A percentile compares a stretch with the other conserved stretches of the same genome.
These are phyloP conservation scores for Oryzias curvinotus DNA, from an alignment of 2,113 vertebrate genomes.

Conservation along the genomic window DNA sequence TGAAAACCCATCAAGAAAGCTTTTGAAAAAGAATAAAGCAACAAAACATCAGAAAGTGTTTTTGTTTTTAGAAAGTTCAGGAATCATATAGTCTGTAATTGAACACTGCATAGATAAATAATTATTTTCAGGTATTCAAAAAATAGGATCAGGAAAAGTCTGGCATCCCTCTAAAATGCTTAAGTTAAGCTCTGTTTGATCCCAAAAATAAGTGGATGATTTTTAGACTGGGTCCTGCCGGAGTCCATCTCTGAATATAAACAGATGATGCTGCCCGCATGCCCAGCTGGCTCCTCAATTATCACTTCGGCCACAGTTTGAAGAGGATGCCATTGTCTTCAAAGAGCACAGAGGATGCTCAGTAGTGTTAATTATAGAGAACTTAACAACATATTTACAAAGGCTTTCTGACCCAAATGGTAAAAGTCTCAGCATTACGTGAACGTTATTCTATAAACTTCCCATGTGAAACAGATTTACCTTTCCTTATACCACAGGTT, in stretches of 20 bases:
- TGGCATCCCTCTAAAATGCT: neutral
- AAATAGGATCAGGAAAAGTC: neutral
- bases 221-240: neutral
- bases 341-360: neutral
- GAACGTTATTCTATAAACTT: too few relatives aligned
- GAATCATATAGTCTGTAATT: too few relatives aligned
- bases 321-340: slow-evolving; percentile 19
- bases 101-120: too few relatives aligned
- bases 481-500: too few relatives aligned
- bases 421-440: too few relatives aligned
- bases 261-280: slow-evolving; percentile 5
- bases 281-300: slow-evolving; percentile 9
- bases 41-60: neutral
- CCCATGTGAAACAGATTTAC: too few relatives aligned
- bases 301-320: neutral
- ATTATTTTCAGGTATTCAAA: too few relatives aligned
- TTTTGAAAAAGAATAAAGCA: neutral
- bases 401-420: neutral
- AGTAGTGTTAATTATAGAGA: neutral
- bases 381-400: neutral
- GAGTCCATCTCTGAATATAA: slow-evolving; percentile 17
- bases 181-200: neutral
- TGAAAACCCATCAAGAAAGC: too few relatives aligned
- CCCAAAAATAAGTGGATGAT: slow-evolving; percentile 7
- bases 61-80: neutral